Conservation (phyloP, 2,113 vertebrate species). For the Platichthys stellatus region DNA sequence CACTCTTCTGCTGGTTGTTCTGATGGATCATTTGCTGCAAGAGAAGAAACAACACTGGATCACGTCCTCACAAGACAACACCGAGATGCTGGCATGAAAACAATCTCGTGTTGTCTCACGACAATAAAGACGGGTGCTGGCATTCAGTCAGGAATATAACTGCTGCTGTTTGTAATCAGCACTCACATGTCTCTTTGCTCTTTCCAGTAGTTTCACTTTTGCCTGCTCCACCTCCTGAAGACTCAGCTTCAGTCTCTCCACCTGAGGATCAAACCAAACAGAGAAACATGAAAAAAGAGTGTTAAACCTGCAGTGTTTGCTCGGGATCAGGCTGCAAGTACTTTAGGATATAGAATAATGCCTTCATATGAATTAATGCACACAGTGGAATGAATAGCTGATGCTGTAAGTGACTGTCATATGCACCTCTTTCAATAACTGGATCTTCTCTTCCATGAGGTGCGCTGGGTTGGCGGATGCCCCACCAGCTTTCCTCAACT, state of each 20-base stretch:
- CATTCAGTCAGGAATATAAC: not conserved
- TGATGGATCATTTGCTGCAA: slow-evolving; percentile 85
- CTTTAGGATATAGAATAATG: not conserved
- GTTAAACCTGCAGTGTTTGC: not conserved
- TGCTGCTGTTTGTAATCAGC: not conserved
- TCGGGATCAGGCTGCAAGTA: not conserved
- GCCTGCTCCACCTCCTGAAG: slow-evolving; percentile 74
- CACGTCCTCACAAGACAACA: not conserved
- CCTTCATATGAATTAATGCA: not conserved
- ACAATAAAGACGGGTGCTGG: not conserved
- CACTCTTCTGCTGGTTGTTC: slow-evolving; percentile 84
- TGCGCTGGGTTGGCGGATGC: slow-evolving; percentile 41
- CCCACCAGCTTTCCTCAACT: slow-evolving; percentile 53
- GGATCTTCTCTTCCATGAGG: slow-evolving; percentile 78
- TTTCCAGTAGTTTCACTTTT: slow-evolving; percentile 74
- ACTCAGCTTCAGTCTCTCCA: slow-evolving; percentile 77
- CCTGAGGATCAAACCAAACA: slow-evolving; percentile 46
- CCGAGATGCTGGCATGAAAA: not conserved
- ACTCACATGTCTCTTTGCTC: slow-evolving; percentile 83
- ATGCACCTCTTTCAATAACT: slow-evolving; percentile 76
- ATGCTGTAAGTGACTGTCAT: not conserved
- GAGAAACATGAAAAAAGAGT: not conserved
- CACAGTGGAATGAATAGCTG: not conserved
- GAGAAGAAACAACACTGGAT: slow-evolving; percentile 1
- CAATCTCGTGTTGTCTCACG: not conserved